Evolutionary conservation across 2,888 invertebrate species (phyloP).

Genomic region (Euzetes globulus): DNA sequence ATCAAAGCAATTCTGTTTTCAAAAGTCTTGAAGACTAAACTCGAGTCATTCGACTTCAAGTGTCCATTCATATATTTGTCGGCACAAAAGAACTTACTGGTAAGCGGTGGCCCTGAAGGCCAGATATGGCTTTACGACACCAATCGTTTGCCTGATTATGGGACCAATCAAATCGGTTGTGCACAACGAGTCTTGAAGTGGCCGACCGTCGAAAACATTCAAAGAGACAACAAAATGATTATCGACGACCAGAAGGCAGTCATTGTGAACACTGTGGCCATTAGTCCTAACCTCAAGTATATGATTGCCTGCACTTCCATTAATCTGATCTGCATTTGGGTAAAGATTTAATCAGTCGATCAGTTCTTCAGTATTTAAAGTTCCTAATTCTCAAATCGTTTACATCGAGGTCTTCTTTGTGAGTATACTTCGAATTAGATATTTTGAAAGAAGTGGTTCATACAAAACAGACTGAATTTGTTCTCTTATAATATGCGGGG

Average conservation of each 20-base stretch:
- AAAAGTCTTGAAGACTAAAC: neutral
- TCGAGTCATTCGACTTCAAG: neutral
- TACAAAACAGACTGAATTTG: too few species aligned
- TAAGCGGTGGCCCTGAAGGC: neutral
- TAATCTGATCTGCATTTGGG: slow-evolving; percentile 13
- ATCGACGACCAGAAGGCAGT: slow-evolving; percentile 7
- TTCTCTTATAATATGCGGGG: too few species aligned
- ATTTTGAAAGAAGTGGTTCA: too few species aligned
- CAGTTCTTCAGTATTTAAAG: neutral
- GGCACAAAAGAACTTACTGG: neutral
- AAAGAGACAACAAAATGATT: neutral
- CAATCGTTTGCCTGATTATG: neutral
- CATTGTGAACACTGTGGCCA: neutral
- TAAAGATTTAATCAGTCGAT: neutral
- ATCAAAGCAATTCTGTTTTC: neutral
- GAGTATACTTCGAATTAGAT: too few species aligned
- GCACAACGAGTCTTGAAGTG: neutral
- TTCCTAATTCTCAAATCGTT: too few species aligned
- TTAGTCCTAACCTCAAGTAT: slow-evolving; percentile 6
- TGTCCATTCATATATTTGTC: slow-evolving; percentile 1
- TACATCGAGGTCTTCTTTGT: too few species aligned
- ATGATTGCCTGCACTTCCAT: slow-evolving; percentile 5
- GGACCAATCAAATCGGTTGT: neutral
- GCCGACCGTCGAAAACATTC: neutral
- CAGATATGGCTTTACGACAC: slow-evolving; percentile 7